phyloP scores from a whole-genome alignment of 2,797 vertebrate genomes.

The Malurus leucopterus region DNA sequence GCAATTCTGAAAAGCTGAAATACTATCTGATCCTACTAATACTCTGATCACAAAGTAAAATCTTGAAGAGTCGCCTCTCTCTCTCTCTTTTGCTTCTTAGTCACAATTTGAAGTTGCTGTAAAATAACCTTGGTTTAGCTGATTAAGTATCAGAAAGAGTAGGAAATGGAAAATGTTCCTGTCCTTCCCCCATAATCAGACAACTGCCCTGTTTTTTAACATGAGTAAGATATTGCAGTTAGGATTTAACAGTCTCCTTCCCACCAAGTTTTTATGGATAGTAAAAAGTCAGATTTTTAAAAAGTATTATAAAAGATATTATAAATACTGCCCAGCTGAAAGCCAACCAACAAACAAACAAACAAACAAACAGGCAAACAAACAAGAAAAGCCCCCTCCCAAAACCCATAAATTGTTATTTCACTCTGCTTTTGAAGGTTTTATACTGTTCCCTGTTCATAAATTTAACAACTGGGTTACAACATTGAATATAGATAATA shows the following conservation, averaged over 20 bases:
- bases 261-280: not conserved
- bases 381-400: fast-evolving
- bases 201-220: not conserved
- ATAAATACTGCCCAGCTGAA: not conserved
- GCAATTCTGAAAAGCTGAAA: not conserved
- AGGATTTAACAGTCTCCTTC: not conserved
- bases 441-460: not conserved
- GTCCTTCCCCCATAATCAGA: not conserved
- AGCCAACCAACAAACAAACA: not conserved
- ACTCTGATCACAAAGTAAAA: slow-evolving; percentile 7
- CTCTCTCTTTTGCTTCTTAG: not conserved
- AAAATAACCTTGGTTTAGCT: not conserved
- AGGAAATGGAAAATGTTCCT: not conserved
- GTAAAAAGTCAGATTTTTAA: not conserved
- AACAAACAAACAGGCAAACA: not conserved
- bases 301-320: not conserved
- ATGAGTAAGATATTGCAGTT: not conserved
- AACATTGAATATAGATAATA: too few relatives aligned
- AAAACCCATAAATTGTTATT: not conserved
- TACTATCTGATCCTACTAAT: not conserved
- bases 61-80: not conserved
- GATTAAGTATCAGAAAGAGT: not conserved
- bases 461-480: not conserved
- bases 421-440: not conserved
- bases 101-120: not conserved